Conservation (phyloP, 1,140 invertebrate genomes). For the Bilobella aurantiaca region DNA sequence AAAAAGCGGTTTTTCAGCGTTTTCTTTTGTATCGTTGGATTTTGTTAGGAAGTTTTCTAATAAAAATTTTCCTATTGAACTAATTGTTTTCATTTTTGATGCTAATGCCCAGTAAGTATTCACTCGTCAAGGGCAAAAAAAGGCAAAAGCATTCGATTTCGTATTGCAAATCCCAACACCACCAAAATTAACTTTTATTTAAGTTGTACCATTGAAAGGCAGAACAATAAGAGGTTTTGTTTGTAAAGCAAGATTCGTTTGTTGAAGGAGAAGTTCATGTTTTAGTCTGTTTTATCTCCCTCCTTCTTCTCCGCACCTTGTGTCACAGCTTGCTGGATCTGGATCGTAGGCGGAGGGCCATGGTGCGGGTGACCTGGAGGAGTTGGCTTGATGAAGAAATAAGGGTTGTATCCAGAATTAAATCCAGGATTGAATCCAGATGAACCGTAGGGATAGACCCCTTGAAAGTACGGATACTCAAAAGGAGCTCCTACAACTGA, state of each 20-base stretch:
- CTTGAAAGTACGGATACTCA: not conserved
- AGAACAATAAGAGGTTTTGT: not conserved
- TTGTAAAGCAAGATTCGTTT: not conserved
- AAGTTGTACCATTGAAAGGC: not conserved
- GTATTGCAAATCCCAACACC: constrained; percentile 3
- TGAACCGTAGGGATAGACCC: not conserved
- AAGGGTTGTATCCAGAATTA: not conserved
- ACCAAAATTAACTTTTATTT: not conserved
- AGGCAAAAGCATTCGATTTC: not conserved
- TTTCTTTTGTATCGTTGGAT: not conserved
- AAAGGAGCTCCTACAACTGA: not conserved
- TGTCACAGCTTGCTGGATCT: not conserved
- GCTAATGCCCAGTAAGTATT: not conserved
- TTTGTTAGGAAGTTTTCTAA: not conserved
- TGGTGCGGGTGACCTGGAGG: not conserved
- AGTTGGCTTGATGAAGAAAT: not conserved
- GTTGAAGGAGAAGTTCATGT: not conserved
- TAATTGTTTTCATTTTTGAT: not conserved
- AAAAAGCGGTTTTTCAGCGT: no score
- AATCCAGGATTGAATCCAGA: not conserved
- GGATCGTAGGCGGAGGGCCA: not conserved
- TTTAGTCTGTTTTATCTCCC: not conserved
- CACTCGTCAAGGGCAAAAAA: not conserved
- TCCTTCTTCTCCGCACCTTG: not conserved
- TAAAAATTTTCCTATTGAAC: not conserved